Evolutionary conservation across 2,113 vertebrate species (phyloP).

Genomic region (Diglossa brunneiventris): DNA sequence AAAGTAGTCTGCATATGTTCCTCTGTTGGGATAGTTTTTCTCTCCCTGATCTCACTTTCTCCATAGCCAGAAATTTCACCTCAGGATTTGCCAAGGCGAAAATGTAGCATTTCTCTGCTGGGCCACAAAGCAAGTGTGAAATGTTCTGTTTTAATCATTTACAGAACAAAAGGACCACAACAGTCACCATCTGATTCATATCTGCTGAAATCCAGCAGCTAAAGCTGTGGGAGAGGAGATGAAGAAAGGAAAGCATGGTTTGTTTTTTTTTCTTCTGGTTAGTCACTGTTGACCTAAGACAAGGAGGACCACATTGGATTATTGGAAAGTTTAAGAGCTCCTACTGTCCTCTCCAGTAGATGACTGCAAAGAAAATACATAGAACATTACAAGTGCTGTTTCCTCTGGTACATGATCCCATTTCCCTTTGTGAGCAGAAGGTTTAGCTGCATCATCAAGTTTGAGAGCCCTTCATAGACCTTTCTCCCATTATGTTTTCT

Average conservation of each 20-base stretch:
- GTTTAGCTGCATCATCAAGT: background rate
- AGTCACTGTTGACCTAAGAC: background rate
- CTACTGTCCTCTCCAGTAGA: background rate
- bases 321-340: background rate
- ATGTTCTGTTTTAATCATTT: constrained; percentile 48
- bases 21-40: background rate
- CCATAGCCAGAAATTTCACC: constrained; percentile 37
- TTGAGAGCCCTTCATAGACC: background rate
- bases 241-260: background rate
- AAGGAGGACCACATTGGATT: background rate
- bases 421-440: background rate
- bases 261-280: background rate
- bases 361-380: background rate
- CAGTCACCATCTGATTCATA: constrained; percentile 14
- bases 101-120: constrained; percentile 22
- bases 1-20: background rate
- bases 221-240: background rate
- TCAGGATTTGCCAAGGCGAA: background rate
- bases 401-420: rapidly evolving
- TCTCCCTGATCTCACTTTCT: constrained; percentile 50
- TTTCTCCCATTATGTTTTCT: background rate
- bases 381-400: background rate
- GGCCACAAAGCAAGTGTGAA: constrained; percentile 45
- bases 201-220: constrained; percentile 21
- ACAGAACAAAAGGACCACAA: constrained; percentile 48